Evolutionary conservation across 1,140 invertebrate species (phyloP).

Genomic region (Venturia canescens): DNA sequence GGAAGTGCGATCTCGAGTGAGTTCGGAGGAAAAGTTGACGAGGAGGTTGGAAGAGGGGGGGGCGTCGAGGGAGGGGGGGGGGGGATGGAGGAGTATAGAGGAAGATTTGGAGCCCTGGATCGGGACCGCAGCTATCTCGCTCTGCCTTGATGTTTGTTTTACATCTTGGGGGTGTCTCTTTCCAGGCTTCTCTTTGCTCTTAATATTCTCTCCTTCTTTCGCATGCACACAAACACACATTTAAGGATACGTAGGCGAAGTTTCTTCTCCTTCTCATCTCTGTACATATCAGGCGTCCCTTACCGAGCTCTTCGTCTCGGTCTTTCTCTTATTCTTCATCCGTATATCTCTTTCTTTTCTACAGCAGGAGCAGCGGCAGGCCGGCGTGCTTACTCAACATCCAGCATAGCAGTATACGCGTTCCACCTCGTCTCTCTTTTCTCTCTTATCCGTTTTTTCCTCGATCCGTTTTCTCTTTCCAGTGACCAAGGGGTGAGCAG

Average conservation of each 20-base stretch:
- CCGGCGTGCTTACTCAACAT: constrained; percentile 57
- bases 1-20: constrained; percentile 27
- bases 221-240: constrained; percentile 47
- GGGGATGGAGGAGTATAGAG: not conserved
- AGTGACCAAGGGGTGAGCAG: not conserved
- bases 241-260: constrained; percentile 40
- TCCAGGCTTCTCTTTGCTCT: constrained; percentile 51
- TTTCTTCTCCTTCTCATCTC: constrained; percentile 52
- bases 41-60: not conserved
- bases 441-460: constrained; percentile 34
- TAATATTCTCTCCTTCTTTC: constrained; percentile 53
- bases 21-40: not conserved
- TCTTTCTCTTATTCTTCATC: constrained; percentile 53
- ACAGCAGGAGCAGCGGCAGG: too few relatives aligned
- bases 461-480: constrained; percentile 50
- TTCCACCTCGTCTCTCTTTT: constrained; percentile 51
- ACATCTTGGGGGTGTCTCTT: constrained; percentile 53
- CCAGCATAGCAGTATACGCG: constrained; percentile 31
- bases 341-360: constrained; percentile 47
- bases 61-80: not conserved
- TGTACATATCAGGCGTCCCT: not conserved
- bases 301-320: constrained; percentile 51
- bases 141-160: constrained; percentile 55
- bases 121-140: constrained; percentile 52
- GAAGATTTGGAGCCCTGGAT: constrained; percentile 52